Evolutionary conservation across 2,113 vertebrate genomes (phyloP).

Genomic region (Platanista minor): DNA sequence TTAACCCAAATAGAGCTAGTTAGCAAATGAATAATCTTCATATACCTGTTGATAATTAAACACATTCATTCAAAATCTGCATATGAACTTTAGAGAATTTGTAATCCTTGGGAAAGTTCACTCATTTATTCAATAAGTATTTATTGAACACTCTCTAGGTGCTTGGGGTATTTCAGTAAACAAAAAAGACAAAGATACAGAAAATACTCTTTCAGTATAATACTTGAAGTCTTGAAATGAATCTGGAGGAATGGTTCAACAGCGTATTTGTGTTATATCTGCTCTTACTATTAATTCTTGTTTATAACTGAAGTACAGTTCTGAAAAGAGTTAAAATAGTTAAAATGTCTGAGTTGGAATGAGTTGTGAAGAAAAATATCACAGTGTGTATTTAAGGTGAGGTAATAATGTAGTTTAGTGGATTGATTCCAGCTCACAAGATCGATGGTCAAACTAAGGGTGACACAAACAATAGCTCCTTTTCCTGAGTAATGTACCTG

Average conservation of each 20-base stretch:
- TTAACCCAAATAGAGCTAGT: background rate
- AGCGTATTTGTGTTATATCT: background rate
- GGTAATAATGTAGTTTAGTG: background rate
- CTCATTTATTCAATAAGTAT: background rate
- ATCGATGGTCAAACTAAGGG: background rate
- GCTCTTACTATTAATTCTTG: background rate
- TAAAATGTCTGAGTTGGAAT: constrained; percentile 1
- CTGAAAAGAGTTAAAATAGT: constrained; percentile 1
- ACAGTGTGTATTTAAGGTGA: background rate
- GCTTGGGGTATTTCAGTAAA: background rate
- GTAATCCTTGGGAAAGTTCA: background rate
- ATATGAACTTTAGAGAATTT: constrained; percentile 3
- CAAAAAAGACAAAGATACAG: background rate
- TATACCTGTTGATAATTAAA: background rate
- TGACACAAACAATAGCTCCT: background rate
- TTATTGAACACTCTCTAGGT: background rate
- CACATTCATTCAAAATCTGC: background rate
- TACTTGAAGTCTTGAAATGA: background rate
- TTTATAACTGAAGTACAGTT: background rate
- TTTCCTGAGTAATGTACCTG: background rate
- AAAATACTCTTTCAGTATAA: background rate
- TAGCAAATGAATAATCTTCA: constrained; percentile 8
- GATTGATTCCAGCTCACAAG: background rate
- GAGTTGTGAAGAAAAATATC: background rate
- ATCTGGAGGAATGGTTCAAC: background rate